Evolutionary conservation across 2,888 invertebrate genomes (phyloP), one percentile per base, ranked within the genome.

Genomic region (Stramonita haemastoma): DNA sequence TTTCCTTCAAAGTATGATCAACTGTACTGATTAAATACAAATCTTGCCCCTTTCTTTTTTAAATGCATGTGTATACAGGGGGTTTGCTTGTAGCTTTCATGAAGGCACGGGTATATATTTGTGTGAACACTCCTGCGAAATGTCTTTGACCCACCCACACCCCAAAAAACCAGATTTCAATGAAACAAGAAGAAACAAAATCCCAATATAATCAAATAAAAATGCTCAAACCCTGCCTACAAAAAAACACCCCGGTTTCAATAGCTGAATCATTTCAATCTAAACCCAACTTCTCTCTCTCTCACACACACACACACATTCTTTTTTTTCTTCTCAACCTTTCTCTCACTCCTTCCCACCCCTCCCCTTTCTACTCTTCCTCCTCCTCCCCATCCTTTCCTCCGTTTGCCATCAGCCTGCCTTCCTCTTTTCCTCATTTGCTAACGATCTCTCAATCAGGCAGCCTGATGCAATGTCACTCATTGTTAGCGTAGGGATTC

Each of bases 381-480:
- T 36, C 81, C 22, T 11, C 46, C 11, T 26, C 46, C 26, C 19
- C n/a, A 6, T 22, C 81, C 26, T 26, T 4, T 36, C 4, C 26
- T 22, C 34, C 5, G 8, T 22, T n/a, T 26, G 17, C 26, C 66
- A 17, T 66, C 66, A 66, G 19, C 26, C 26, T 26, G 19, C 26
- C 26, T 26, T 26, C 46, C 22, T 4, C 46, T 46, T 46, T 46
- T 11, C 81, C 46, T 46, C 36, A 46, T 83, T 83, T 83, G 81
- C 81, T 83, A 83, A 83, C 81, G 46, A 83, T 83, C 81, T 83
- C 46, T 83, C 81, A 83, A 83, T 83, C 81, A 83, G 19, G 46
- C 81, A 6, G 36, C 11, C 46, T 83, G 81, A 83, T 83, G 81
- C 46, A 83, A 83, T n/a, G 81, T 83, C 81, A 83, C 81, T 83